These are phyloP conservation scores for Notolabrus celidotus DNA, from an alignment of 2,797 vertebrate species.

Conservation along the genomic window DNA sequence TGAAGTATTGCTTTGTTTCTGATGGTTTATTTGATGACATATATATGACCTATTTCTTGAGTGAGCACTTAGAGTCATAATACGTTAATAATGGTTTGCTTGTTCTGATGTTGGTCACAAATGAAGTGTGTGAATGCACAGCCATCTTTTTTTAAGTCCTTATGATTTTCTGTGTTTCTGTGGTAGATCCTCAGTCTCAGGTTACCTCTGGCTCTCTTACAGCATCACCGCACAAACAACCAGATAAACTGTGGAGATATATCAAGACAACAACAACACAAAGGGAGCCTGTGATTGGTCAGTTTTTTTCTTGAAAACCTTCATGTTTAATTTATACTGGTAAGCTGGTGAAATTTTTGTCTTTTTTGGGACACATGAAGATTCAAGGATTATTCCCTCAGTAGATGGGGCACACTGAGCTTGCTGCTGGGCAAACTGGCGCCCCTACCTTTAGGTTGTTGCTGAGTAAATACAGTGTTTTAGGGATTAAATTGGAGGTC, in stretches of 20 bases:
- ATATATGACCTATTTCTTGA: too few species aligned
- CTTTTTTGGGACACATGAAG: not conserved
- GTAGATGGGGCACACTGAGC: too few species aligned
- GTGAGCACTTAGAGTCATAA: too few species aligned
- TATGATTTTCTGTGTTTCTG: not conserved
- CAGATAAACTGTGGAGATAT: slow-evolving; percentile 28
- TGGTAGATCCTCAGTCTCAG: not conserved
- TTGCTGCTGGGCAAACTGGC: not conserved
- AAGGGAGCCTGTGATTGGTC: slow-evolving; percentile 56
- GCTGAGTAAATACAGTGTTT: too few species aligned
- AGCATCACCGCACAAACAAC: not conserved
- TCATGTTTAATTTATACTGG: too few species aligned
- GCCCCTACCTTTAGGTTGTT: too few species aligned
- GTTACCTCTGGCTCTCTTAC: not conserved
- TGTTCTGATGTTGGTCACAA: too few species aligned
- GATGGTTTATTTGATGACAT: not conserved
- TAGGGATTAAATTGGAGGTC: too few species aligned
- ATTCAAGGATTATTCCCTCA: too few species aligned
- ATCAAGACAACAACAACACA: slow-evolving; percentile 9
- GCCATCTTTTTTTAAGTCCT: too few species aligned
- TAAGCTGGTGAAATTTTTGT: not conserved
- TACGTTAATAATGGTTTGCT: too few species aligned
- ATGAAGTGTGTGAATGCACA: too few species aligned
- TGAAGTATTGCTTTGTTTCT: not conserved
- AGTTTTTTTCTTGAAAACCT: slow-evolving; percentile 3